Base-by-base conservation (phyloP, 2,797 vertebrate genomes). In the Sparidentex hasta region DNA sequence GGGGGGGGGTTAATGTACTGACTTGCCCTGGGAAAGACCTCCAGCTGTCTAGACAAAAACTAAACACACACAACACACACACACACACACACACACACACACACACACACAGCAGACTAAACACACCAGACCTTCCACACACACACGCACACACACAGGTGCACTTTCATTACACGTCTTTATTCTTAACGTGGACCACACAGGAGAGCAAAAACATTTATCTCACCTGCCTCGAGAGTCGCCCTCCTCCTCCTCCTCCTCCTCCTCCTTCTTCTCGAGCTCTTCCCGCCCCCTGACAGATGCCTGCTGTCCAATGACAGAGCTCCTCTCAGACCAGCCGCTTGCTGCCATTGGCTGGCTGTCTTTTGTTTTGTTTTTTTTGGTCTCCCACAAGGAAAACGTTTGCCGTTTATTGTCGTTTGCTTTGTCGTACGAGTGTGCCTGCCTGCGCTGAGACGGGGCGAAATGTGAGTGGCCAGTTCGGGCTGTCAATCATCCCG, bases 401-500 rank as follows among this genome's bases (percentile, higher is more conserved):
- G 77, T 88, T 65, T 21, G 1, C 73, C 27, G 59, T 91, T 87
- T 80, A 23, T 87, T 87, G 33, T 89, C 85, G 81, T 92, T 33
- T 89, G 80, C 74, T 85, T 78, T 88, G 88, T 90, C 67, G 77
- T 90, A 83, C 82, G 84, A 86, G 90, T 92, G 91, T 94, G 93
- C 92, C 93, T 94, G 90, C 87, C 87, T 87, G 82, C 11, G 78
- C 87, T 89, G 89, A 90, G 91, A 91, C 68, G 41, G 89, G 89
- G 85, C 76, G 6, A 79, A 83, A 89, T 74, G 87, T 88, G 85
- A 86, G 88, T 54, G 90, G 91, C 75, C 74, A n/a, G 64, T 67
- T 56, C 70, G 87, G 88, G 89, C 88, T 92, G 92, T 92, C 91
- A 91, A 89, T 95, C 93, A 91, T 80, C 91, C 90, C 84, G 52